Percentiles rank a stretch among this genome's conserved stretches.
Conservation (phyloP, 2,888 invertebrate genomes). For the Rhagonycha lutea region DNA sequence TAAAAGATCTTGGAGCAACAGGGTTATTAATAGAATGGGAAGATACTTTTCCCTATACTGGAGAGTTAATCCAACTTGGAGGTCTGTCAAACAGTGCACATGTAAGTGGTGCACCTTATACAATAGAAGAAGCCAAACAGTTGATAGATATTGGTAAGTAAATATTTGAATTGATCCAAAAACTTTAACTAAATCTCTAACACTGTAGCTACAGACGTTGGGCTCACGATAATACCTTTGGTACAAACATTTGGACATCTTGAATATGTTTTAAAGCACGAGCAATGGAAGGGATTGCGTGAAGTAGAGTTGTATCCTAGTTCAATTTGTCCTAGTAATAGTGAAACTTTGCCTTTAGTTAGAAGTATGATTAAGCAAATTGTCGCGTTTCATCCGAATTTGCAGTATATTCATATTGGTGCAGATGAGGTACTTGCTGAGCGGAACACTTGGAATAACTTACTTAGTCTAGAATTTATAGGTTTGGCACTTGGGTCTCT, state of each 20-base stretch:
- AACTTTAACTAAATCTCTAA: not conserved
- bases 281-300: slow-evolving; percentile 65
- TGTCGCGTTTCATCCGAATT: slow-evolving; percentile 66
- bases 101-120: slow-evolving; percentile 66
- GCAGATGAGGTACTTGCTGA: slow-evolving; percentile 73
- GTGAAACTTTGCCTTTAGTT: slow-evolving; percentile 65
- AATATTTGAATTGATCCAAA: not conserved
- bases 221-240: slow-evolving; percentile 74
- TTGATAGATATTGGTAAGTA: slow-evolving; percentile 61
- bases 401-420: slow-evolving; percentile 76
- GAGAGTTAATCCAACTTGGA: slow-evolving; percentile 63
- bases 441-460: not conserved
- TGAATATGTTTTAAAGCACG: slow-evolving; percentile 81
- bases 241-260: slow-evolving; percentile 89
- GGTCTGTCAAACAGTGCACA: slow-evolving; percentile 58
- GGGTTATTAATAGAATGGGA: slow-evolving; percentile 87
- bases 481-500: slow-evolving; percentile 75
- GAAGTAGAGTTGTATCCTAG: slow-evolving; percentile 70
- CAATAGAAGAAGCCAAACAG: slow-evolving; percentile 66
- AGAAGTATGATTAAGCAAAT: slow-evolving; percentile 73
- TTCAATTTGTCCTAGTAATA: slow-evolving; percentile 75
- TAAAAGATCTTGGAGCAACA: slow-evolving; percentile 74
- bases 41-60: slow-evolving; percentile 83
- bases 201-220: slow-evolving; percentile 63
- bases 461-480: slow-evolving; percentile 42